These are phyloP conservation scores for Isaurus tuberculatus DNA, from an alignment of 92 coral and sea anemone genomes.

Conservation along the genomic window DNA sequence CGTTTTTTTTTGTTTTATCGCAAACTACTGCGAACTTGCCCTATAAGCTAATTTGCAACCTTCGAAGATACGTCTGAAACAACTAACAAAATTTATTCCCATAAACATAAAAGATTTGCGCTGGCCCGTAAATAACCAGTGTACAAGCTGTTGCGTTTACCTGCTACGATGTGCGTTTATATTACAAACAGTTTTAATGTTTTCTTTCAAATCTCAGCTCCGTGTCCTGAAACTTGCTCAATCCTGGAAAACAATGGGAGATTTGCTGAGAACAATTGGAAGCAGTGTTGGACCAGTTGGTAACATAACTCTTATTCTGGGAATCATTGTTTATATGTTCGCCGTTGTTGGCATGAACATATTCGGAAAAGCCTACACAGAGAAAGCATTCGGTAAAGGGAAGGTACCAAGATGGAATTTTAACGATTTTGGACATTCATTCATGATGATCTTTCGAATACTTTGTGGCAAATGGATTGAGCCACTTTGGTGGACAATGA, in stretches of 20 bases:
- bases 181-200: too few species aligned
- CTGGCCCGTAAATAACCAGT: too few species aligned
- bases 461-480: slow-evolving; percentile 99
- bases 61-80: too few species aligned
- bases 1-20: too few species aligned
- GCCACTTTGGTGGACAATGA: slow-evolving; percentile 96
- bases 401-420: slow-evolving; percentile 87
- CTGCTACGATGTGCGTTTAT: too few species aligned
- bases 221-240: slow-evolving; percentile 97
- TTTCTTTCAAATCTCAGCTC: slow-evolving; percentile 61
- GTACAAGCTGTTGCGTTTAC: too few species aligned
- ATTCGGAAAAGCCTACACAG: slow-evolving; percentile 60
- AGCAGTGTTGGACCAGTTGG: slow-evolving; percentile 98
- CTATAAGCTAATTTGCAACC: too few species aligned
- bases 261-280: slow-evolving; percentile 91
- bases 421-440: slow-evolving; percentile 88
- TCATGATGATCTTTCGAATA: slow-evolving; percentile 97
- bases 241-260: slow-evolving; percentile 99
- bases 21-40: too few species aligned
- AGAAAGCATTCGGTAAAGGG: slow-evolving; percentile 44
- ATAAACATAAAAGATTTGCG: too few species aligned
- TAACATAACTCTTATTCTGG: slow-evolving; percentile 93
- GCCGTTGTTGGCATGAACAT: slow-evolving; percentile 99
- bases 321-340: slow-evolving; percentile 93
- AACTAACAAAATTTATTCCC: too few species aligned